Percentiles rank a stretch among this genome's conserved stretches.
Evolutionary conservation across 30 jellyfish, hydroid and myxozoan genomes (phyloP).

Genomic region (Nemopilema nomurai): DNA sequence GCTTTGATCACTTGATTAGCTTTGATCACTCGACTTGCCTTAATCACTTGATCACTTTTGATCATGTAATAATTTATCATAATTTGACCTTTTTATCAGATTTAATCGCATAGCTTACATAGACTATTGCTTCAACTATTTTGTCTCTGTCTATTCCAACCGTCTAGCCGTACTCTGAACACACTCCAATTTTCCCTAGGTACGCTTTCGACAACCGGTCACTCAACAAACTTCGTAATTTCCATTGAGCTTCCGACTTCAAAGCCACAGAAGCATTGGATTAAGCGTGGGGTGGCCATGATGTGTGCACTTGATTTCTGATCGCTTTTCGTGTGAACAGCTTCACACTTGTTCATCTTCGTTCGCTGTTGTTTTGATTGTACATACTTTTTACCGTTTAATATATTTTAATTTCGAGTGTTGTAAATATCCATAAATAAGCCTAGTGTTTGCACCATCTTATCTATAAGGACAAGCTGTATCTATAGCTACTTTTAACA

Average conservation of each 20-base stretch:
- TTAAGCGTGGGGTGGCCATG: conserved; percentile 89
- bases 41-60: too few species aligned
- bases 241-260: conserved; percentile 82
- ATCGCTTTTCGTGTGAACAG: background rate
- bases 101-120: too few species aligned
- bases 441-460: background rate
- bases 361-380: background rate
- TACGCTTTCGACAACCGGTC: conserved; percentile 92
- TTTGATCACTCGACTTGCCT: too few species aligned
- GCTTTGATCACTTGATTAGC: too few species aligned
- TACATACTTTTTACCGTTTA: background rate
- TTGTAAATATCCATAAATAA: background rate
- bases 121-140: too few species aligned
- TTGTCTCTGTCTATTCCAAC: background rate
- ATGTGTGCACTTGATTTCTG: conserved; percentile 91
- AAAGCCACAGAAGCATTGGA: conserved; percentile 73
- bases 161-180: too few species aligned
- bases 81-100: too few species aligned
- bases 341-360: background rate
- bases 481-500: too few species aligned
- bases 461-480: background rate
- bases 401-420: background rate
- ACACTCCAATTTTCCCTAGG: conserved; percentile 42
- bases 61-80: too few species aligned
- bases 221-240: conserved; percentile 83